Evolutionary conservation across 2,113 vertebrate genomes (phyloP), one percentile per base, ranked within the genome.

Genomic region (Eurystomus gularis): DNA sequence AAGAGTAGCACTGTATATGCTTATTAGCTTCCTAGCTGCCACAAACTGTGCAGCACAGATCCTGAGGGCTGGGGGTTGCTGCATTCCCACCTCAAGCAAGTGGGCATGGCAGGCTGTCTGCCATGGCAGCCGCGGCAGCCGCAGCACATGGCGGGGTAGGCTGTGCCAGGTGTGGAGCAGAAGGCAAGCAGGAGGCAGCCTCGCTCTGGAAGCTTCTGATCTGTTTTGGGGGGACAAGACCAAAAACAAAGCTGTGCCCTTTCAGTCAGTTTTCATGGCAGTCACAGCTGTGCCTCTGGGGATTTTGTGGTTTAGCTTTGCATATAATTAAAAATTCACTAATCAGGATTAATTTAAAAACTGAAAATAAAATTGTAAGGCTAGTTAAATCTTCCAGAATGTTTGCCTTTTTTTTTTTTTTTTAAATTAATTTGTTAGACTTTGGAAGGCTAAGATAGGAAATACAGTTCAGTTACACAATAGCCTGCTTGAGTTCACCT

Each of bases 281-380:
- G 58, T 73, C 87, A 93, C 37, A 77, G 87, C 57, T 85, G 91
- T 97, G 86, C 90, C 61, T 52, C 89, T 65, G 33, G 77, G 94
- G 49, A 68, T 79, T 96, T 92, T 79, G 42, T 96, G 42, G 37
- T 21, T 88, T 88, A 86, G 46, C 35, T 89, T 87, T 80, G 58
- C 61, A 88, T 77, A 8, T 86, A 90, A 96, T 96, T 93, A 94
- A 94, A 84, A 81, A 82, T 46, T 94, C 39, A 96, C 96, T 94
- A 96, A 96, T 94, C 94, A 93, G 72, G 49, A 86, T 82, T 96
- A 75, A 84, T 94, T 82, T 55, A 80, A 89, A 93, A 94, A 94
- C 78, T 33, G 76, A 88, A 83, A 92, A 88, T 75, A 46, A 93
- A 87, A 92, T 95, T 88, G 93, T 94, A 96, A 89, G 71, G 81